Evolutionary conservation across 2,888 invertebrate species (phyloP).

Genomic region (Nemoura dubitans): DNA sequence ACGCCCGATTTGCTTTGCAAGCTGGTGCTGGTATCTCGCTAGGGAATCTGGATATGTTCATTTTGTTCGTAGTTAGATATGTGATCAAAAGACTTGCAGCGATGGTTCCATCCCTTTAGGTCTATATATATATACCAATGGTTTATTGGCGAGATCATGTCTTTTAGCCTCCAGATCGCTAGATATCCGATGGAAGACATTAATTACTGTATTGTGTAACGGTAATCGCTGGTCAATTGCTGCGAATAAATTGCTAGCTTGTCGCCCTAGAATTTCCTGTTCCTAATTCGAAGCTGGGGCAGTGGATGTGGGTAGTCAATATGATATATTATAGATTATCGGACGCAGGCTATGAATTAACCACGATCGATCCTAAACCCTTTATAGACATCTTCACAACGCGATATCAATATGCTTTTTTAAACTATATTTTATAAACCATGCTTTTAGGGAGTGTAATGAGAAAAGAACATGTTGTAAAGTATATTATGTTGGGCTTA

Average conservation of each 20-base stretch:
- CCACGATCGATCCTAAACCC: too few relatives aligned
- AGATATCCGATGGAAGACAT: neutral
- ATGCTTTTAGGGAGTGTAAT: too few relatives aligned
- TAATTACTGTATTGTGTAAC: neutral
- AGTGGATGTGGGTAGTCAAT: neutral
- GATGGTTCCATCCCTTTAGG: neutral
- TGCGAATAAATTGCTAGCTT: neutral
- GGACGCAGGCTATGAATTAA: too few relatives aligned
- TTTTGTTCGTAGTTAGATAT: neutral
- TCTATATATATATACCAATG: neutral
- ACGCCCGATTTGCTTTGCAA: neutral
- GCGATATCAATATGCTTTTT: too few relatives aligned
- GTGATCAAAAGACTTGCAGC: neutral
- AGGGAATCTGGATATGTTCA: neutral
- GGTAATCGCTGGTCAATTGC: neutral
- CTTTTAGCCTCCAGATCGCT: neutral
- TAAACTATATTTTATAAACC: too few relatives aligned
- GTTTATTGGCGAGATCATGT: neutral
- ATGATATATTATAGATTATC: neutral
- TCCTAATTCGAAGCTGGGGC: too few relatives aligned
- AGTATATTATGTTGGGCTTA: too few relatives aligned
- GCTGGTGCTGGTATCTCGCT: neutral
- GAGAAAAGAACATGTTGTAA: too few relatives aligned
- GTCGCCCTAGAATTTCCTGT: slow-evolving; percentile 1
- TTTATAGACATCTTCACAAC: too few relatives aligned